These are phyloP conservation scores for Aleiodes alternator DNA, from an alignment of 2,888 invertebrate genomes.

Conservation along the genomic window DNA sequence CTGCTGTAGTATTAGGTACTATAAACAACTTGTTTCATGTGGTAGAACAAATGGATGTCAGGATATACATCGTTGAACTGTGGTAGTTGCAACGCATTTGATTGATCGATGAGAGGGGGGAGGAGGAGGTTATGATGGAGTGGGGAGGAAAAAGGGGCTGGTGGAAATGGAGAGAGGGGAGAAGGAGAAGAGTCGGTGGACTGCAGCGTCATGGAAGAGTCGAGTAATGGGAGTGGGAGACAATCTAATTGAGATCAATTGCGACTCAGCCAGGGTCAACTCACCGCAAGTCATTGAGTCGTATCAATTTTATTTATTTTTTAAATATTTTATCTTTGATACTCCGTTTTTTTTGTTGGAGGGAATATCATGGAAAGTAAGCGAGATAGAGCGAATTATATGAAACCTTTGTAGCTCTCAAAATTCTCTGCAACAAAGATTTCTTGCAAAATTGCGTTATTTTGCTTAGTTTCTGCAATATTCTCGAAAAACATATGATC, in stretches of 20 bases:
- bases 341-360: background rate
- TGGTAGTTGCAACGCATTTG: slow-evolving; percentile 20
- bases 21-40: background rate
- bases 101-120: slow-evolving; percentile 41
- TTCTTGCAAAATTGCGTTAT: too few species aligned
- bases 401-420: too few species aligned
- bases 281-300: slow-evolving; percentile 61
- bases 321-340: slow-evolving; percentile 3
- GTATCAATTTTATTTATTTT: slow-evolving; percentile 54
- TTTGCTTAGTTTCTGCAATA: too few species aligned
- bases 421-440: too few species aligned
- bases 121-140: slow-evolving; percentile 43
- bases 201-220: slow-evolving; percentile 32
- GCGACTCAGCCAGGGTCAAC: slow-evolving; percentile 72
- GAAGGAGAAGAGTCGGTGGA: slow-evolving; percentile 18
- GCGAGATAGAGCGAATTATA: too few species aligned
- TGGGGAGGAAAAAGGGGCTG: slow-evolving; percentile 35
- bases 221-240: slow-evolving; percentile 50
- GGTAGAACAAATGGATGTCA: background rate
- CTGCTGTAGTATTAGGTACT: background rate
- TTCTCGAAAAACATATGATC: too few species aligned
- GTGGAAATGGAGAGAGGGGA: slow-evolving; percentile 10
- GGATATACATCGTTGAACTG: background rate
- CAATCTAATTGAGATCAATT: slow-evolving; percentile 72
- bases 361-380: background rate